Conservation (phyloP, 2,797 vertebrate species). For the Iguana delicatissima region DNA sequence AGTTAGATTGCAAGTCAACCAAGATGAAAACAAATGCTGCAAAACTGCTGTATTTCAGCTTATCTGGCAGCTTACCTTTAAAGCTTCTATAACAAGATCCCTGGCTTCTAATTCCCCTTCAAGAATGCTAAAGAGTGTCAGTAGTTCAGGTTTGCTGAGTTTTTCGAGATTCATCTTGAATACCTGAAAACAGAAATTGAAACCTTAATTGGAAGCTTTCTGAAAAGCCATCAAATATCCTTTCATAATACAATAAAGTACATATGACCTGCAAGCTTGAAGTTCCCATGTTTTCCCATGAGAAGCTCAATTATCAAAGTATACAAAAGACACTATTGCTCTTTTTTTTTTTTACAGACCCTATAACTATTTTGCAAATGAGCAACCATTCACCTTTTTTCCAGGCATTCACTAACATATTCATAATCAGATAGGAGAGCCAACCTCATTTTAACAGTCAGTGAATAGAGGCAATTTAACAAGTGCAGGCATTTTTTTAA, state of each 20-base stretch:
- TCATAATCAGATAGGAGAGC: neutral
- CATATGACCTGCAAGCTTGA: constrained; percentile 14
- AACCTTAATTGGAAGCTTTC: neutral
- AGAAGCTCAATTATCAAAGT: constrained; percentile 37
- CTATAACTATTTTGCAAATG: constrained; percentile 15
- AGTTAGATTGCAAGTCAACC: constrained; percentile 20
- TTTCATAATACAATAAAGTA: constrained; percentile 12
- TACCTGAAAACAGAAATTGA: constrained; percentile 77
- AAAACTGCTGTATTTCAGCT: neutral
- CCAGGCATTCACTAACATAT: constrained; percentile 30
- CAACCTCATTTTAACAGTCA: accelerated
- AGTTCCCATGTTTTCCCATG: constrained; percentile 26
- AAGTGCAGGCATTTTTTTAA: neutral
- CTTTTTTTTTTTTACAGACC: neutral
- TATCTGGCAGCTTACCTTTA: constrained; percentile 86
- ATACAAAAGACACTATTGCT: neutral
- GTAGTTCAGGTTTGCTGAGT: constrained; percentile 95
- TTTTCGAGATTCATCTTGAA: constrained; percentile 98
- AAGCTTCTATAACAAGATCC: constrained; percentile 95
- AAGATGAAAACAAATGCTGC: accelerated
- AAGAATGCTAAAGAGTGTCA: constrained; percentile 96
- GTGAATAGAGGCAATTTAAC: constrained; percentile 3
- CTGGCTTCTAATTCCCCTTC: constrained; percentile 98
- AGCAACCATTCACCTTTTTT: constrained; percentile 54
- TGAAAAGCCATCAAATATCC: neutral